These are phyloP conservation scores for Zoanthus gigantus DNA, from an alignment of 92 coral and sea anemone genomes.

Conservation along the genomic window DNA sequence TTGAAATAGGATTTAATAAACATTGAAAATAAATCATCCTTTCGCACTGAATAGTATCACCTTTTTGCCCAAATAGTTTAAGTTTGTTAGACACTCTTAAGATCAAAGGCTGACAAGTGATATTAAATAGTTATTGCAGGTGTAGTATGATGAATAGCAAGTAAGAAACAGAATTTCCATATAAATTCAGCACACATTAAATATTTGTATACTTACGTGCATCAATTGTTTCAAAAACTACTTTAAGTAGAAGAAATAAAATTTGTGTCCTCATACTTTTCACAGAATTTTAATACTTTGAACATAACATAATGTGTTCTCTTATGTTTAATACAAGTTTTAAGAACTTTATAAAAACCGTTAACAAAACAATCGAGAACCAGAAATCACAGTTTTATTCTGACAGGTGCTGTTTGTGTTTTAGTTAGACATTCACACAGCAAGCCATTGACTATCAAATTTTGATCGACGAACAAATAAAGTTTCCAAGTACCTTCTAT, in stretches of 20 bases:
- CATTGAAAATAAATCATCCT: no score
- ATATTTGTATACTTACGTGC: background rate
- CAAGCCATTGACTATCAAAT: background rate
- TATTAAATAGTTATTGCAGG: no score
- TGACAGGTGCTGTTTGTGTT: constrained; percentile 27
- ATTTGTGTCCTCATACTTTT: background rate
- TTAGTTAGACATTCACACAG: background rate
- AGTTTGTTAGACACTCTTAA: no score
- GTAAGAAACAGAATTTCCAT: no score
- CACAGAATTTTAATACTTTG: background rate
- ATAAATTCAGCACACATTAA: no score
- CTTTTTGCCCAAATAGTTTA: no score
- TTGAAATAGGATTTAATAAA: no score
- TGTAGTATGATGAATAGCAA: no score
- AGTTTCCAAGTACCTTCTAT: no score
- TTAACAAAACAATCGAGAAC: constrained; percentile 20
- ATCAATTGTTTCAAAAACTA: background rate
- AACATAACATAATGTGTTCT: background rate
- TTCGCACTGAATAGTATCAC: no score
- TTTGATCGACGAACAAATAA: no score
- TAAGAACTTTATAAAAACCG: background rate
- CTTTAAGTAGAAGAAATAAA: background rate
- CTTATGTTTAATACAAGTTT: background rate
- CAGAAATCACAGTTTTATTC: background rate
- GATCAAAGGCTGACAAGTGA: no score